Percentiles rank a stretch among this genome's conserved stretches.
phyloP scores from a whole-genome alignment of 1,140 invertebrate species.

The Scaptomyza graminum region DNA sequence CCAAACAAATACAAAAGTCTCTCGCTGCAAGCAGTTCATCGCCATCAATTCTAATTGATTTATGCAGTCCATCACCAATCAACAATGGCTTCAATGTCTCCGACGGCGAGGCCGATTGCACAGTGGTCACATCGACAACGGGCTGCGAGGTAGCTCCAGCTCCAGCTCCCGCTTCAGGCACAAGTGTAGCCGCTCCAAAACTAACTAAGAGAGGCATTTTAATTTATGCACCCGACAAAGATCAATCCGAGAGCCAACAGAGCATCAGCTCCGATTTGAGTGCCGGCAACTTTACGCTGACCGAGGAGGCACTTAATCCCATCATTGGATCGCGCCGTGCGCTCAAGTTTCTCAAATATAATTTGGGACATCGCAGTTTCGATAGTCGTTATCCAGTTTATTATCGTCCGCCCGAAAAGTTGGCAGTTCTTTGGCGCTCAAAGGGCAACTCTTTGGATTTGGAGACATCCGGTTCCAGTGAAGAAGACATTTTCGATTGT shows the following conservation, averaged over 20 bases:
- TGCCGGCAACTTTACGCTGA: conserved; percentile 53
- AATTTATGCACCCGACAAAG: conserved; percentile 43
- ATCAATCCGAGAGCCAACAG: background rate
- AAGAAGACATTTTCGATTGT: conserved; percentile 61
- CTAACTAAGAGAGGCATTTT: conserved; percentile 59
- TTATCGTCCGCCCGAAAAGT: conserved; percentile 55
- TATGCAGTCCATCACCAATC: background rate
- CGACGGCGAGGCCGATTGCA: conserved; percentile 58
- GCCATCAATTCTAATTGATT: background rate
- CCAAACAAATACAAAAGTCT: background rate
- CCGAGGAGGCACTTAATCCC: conserved; percentile 49
- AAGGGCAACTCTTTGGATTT: conserved; percentile 22
- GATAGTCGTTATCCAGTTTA: conserved; percentile 64
- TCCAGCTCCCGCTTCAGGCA: background rate
- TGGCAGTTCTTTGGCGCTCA: conserved; percentile 20
- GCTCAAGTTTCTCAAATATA: conserved; percentile 63
- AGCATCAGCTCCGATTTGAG: conserved; percentile 3
- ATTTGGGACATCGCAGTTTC: conserved; percentile 61
- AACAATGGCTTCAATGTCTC: background rate
- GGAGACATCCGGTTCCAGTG: conserved; percentile 27
- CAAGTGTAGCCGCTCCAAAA: background rate
- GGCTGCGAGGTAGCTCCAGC: conserved; percentile 24
- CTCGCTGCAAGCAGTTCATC: no score
- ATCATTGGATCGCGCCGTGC: conserved; percentile 63
- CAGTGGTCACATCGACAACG: conserved; percentile 70